Conservation (phyloP, 2,888 invertebrate species). For the Xestia c-nigrum region DNA sequence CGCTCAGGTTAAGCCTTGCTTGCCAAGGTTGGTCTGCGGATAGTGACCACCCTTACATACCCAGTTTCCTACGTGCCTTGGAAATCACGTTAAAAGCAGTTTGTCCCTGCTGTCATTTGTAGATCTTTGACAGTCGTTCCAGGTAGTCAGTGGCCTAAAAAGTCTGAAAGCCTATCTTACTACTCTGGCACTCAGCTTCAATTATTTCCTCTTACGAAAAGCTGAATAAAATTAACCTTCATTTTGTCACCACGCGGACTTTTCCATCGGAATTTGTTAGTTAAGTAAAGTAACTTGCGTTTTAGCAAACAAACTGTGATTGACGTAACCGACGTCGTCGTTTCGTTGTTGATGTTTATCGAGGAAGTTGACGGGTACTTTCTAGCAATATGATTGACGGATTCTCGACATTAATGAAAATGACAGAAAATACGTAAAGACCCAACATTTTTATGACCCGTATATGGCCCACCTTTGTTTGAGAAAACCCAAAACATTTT, state of each 20-base stretch:
- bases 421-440: not conserved
- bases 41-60: too few species aligned
- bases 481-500: not conserved
- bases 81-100: too few species aligned
- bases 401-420: constrained; percentile 1
- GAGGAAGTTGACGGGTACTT: constrained; percentile 12
- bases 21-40: too few species aligned
- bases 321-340: constrained; percentile 8
- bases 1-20: too few species aligned
- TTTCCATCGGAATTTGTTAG: constrained; percentile 33
- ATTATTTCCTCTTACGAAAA: constrained; percentile 38
- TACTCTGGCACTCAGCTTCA: constrained; percentile 12
- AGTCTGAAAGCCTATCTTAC: too few species aligned
- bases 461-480: not conserved
- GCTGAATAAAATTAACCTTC: constrained; percentile 34
- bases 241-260: constrained; percentile 22
- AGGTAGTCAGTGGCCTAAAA: too few species aligned
- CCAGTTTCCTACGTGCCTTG: too few species aligned
- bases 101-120: too few species aligned
- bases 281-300: constrained; percentile 34
- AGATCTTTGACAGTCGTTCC: too few species aligned
- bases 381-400: constrained; percentile 18
- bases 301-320: constrained; percentile 37
- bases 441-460: not conserved
- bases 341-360: constrained; percentile 24